phyloP scores from a whole-genome alignment of 2,113 vertebrate species.

The Megaceryle torquata region DNA sequence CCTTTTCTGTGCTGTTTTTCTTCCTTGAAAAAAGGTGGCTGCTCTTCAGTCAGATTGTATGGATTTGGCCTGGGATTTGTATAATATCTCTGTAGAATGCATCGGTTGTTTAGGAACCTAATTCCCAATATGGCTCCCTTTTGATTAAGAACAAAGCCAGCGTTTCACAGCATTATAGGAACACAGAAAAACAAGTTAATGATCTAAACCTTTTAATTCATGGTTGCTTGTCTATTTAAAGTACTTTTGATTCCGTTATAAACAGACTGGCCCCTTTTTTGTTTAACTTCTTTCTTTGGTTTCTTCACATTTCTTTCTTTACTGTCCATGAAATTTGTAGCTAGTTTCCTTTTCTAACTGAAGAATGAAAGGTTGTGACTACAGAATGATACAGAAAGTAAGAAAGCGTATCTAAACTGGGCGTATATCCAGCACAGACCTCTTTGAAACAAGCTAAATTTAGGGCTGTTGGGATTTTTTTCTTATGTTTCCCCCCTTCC shows the following conservation, averaged over 20 bases:
- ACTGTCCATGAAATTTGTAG: conserved; percentile 74
- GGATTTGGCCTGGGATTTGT: conserved; percentile 80
- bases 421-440: not conserved
- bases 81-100: conserved; percentile 80
- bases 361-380: conserved; percentile 63
- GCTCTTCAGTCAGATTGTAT: conserved; percentile 70
- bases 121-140: conserved; percentile 82
- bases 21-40: conserved; percentile 82
- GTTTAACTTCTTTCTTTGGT: conserved; percentile 72
- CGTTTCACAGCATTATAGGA: conserved; percentile 85
- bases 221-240: conserved; percentile 78
- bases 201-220: conserved; percentile 90
- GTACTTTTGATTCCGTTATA: conserved; percentile 80
- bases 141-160: conserved; percentile 84
- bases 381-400: conserved; percentile 52
- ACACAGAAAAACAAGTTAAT: conserved; percentile 86
- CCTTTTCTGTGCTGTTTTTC: conserved; percentile 75
- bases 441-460: conserved; percentile 52
- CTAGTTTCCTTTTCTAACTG: conserved; percentile 66
- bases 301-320: conserved; percentile 67
- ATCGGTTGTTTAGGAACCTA: conserved; percentile 81
- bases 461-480: not conserved
- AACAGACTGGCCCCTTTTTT: conserved; percentile 73
- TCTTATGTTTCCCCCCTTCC: not conserved
- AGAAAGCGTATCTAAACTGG: conserved; percentile 46